These are phyloP conservation scores for Pycnomerus fuliginosus DNA, from an alignment of 2,888 invertebrate genomes.

Conservation along the genomic window DNA sequence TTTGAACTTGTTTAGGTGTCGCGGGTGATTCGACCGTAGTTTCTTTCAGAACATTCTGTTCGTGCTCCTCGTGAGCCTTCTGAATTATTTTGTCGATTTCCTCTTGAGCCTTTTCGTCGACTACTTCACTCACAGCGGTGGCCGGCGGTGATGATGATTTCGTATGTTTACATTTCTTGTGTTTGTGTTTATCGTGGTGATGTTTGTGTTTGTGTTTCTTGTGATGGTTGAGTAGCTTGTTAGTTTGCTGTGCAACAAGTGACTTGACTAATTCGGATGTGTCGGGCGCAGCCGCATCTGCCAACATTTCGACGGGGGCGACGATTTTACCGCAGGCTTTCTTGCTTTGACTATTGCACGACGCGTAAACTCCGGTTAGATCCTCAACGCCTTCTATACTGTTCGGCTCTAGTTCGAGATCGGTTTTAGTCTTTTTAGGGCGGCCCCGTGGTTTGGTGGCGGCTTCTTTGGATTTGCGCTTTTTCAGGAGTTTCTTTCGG, in stretches of 20 bases:
- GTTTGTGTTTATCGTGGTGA: constrained; percentile 45
- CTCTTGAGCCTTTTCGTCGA: constrained; percentile 17
- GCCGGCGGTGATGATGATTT: constrained; percentile 11
- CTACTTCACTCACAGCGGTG: too few species aligned
- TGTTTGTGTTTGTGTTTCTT: constrained; percentile 43
- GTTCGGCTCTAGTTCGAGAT: constrained; percentile 5
- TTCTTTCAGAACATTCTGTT: constrained; percentile 31
- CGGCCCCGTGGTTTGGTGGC: constrained; percentile 16
- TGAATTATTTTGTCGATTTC: constrained; percentile 49
- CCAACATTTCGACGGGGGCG: constrained; percentile 35
- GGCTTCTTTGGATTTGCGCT: constrained; percentile 24
- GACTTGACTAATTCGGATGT: constrained; percentile 37
- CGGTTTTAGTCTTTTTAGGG: constrained; percentile 21
- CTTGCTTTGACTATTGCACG: constrained; percentile 40
- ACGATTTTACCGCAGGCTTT: constrained; percentile 49
- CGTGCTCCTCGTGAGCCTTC: constrained; percentile 47
- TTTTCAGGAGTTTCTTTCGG: constrained; percentile 48
- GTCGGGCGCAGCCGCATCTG: constrained; percentile 4
- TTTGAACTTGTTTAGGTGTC: not conserved
- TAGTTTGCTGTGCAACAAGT: constrained; percentile 38
- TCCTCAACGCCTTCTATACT: constrained; percentile 5
- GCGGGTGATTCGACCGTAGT: constrained; percentile 2
- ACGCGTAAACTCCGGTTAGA: constrained; percentile 36
- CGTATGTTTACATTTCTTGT: constrained; percentile 31
- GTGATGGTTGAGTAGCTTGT: constrained; percentile 39